Percentiles rank a stretch among this genome's conserved stretches.
phyloP scores from a whole-genome alignment of 2,797 vertebrate species.

The Bradypus variegatus region DNA sequence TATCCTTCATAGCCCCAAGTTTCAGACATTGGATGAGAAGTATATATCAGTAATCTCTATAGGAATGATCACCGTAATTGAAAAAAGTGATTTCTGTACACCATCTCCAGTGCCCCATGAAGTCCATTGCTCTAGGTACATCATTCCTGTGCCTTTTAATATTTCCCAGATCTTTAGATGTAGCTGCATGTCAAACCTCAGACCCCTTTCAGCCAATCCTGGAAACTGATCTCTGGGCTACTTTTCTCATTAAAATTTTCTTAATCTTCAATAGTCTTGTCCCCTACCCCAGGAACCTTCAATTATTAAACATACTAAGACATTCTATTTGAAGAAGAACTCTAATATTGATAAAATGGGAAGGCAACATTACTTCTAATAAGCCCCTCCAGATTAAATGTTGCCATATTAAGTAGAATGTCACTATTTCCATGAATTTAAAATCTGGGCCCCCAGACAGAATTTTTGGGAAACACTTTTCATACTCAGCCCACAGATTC shows the following conservation, averaged over 20 bases:
- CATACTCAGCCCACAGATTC: neutral
- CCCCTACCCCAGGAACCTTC: neutral
- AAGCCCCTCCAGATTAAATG: neutral
- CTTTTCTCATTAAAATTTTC: constrained; percentile 24
- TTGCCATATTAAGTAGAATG: neutral
- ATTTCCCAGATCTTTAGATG: neutral
- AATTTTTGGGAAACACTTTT: neutral
- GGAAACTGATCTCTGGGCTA: neutral
- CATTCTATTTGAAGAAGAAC: constrained; percentile 35
- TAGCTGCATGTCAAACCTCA: neutral
- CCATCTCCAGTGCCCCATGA: neutral
- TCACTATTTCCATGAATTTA: neutral
- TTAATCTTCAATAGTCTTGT: neutral
- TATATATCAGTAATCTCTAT: neutral
- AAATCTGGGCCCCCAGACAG: neutral
- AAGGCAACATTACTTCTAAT: constrained; percentile 23
- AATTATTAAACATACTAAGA: constrained; percentile 5
- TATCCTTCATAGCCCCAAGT: neutral
- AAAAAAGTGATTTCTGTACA: neutral
- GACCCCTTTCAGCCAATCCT: neutral
- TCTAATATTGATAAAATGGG: neutral
- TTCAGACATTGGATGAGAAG: neutral
- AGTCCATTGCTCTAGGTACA: neutral
- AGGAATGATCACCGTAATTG: neutral
- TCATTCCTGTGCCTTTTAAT: neutral